Evolutionary conservation across 2,888 invertebrate species (phyloP).

Genomic region (Apamea sordens): DNA sequence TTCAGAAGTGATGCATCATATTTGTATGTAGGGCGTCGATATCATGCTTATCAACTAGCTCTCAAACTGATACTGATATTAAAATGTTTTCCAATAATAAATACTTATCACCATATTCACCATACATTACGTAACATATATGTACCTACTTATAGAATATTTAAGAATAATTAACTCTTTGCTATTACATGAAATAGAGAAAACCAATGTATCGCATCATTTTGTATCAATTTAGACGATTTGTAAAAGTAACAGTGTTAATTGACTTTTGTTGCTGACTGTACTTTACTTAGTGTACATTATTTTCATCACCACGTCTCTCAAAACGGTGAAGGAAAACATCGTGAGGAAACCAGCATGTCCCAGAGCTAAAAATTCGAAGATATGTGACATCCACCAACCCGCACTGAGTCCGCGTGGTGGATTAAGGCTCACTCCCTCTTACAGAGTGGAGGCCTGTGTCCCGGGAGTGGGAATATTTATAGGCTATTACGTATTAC

Average conservation of each 20-base stretch:
- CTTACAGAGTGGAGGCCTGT: neutral
- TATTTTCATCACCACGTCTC: neutral
- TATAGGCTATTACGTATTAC: neutral
- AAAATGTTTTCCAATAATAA: slow-evolving; percentile 40
- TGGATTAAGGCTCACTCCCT: neutral
- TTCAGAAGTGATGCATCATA: slow-evolving; percentile 37
- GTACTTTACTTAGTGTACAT: too few relatives aligned
- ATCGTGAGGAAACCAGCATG: neutral
- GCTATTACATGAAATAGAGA: too few relatives aligned
- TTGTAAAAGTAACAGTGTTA: too few relatives aligned
- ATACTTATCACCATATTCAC: neutral
- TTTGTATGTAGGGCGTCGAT: slow-evolving; percentile 51
- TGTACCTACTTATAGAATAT: too few relatives aligned
- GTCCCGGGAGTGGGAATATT: neutral
- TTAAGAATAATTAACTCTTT: too few relatives aligned
- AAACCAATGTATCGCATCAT: too few relatives aligned
- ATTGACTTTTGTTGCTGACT: too few relatives aligned
- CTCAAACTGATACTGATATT: slow-evolving; percentile 47
- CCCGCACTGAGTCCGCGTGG: neutral
- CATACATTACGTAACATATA: too few relatives aligned
- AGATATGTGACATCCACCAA: neutral
- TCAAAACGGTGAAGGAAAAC: neutral
- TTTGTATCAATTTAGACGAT: too few relatives aligned
- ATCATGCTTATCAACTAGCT: slow-evolving; percentile 42
- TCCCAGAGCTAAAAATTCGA: neutral